Base-by-base conservation (phyloP, 2,888 invertebrate genomes). In the Blomia tropicalis region DNA sequence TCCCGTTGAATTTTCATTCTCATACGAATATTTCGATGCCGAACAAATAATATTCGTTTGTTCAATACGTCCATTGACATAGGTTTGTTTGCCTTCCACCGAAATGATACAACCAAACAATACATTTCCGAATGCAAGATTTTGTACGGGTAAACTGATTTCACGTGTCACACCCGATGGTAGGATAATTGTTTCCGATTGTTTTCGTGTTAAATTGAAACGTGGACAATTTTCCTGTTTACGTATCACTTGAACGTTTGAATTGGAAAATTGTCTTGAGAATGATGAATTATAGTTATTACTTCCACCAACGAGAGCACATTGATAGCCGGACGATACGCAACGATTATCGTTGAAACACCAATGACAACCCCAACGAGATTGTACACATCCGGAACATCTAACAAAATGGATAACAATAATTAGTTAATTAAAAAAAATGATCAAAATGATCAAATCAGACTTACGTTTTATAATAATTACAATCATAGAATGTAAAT, bases 351-450 rank as follows among this genome's bases (percentile, higher is more conserved):
- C 92, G 75, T 88, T 90, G 69, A 91, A 85, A 75, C 96, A 96
- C 96, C 96, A 96, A 74, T 88, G 88, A 74, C 96, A 96, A 11
- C 86, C 85, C 92, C 92, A 96, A 68, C 85, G 83, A 63, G 91
- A 89, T 71, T 83, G 82, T 36, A 93, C 87, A 74, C 95, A 76
- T 41, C 67, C 66, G 61, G 74, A 74, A 65, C 74, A 74, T 59
- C 73, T 74, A n/a, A 51, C 22, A 41, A 59, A 60, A n/a, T n/a
- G n/a, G n/a, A n/a, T n/a, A 51, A 44, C 47, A 30, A 43, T 51
- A 17, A 41, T 14, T 62, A 43, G 36, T 58, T 51, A 36, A 5
- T 32, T 65, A 19, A 31, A 14, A 25, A 17, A 62, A 59, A 44
- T 27, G 41, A 5, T 59, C 22, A 63, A n/a, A 27, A 32, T 56